A percentile compares a stretch with the other conserved stretches of the same genome.
Conservation (phyloP, 2,113 vertebrate genomes). For the Notechis scutatus region DNA sequence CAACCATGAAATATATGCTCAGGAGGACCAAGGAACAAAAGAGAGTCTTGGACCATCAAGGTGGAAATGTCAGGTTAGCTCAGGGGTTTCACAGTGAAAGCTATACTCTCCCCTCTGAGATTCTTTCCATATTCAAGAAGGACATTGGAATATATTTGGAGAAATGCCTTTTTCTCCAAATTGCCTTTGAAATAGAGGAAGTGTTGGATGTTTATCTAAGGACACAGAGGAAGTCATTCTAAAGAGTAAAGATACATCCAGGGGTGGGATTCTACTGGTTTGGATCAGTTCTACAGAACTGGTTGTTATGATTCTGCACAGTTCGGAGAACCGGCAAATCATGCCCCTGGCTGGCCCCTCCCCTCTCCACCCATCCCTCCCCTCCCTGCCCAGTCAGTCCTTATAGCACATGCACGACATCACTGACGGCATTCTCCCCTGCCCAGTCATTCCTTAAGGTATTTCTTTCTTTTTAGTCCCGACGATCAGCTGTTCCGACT, state of each 20-base stretch:
- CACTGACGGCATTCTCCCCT: too few relatives aligned
- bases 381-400: too few relatives aligned
- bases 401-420: too few relatives aligned
- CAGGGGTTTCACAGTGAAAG: constrained; percentile 15
- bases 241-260: constrained; percentile 24
- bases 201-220: constrained; percentile 5
- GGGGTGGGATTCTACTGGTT: too few relatives aligned
- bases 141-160: constrained; percentile 51
- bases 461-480: too few relatives aligned
- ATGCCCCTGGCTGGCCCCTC: too few relatives aligned
- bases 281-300: too few relatives aligned
- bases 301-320: too few relatives aligned
- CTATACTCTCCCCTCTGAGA: neutral
- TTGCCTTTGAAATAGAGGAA: constrained; percentile 43
- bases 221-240: constrained; percentile 47
- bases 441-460: too few relatives aligned
- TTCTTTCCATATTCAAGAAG: constrained; percentile 34
- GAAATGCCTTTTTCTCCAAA: neutral
- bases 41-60: constrained; percentile 1
- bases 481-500: too few relatives aligned
- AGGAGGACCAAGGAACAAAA: neutral
- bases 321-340: too few relatives aligned
- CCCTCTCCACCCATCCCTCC: too few relatives aligned
- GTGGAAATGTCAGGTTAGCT: constrained; percentile 5
- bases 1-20: neutral